Base-by-base conservation (phyloP, 2,797 vertebrate species). In the Clarias pachynema region DNA sequence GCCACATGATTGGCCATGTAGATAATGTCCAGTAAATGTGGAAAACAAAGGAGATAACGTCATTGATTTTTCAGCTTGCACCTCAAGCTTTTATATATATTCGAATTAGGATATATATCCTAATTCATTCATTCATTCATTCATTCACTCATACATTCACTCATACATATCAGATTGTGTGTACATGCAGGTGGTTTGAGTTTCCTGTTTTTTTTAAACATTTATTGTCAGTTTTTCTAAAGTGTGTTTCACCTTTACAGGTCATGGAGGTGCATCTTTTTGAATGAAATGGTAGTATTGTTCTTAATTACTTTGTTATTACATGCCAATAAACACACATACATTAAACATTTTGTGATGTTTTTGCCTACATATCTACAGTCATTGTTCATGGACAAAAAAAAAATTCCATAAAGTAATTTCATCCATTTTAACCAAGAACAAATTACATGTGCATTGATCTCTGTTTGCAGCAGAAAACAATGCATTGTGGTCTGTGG, bases 251-350 rank as follows among this genome's bases (percentile, higher is more conserved):
- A 56, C 74, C 18, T 60, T 77, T 59, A 34, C 53, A 77, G 20
- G 29, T 57, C 53, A 31, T 59, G 53, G 8, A 77, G 16, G 20
- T 60, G 4, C 75, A 79, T 63, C 12, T 40, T n/a, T 44, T 26
- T 16, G 15, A 79, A 53, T 49, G 44, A 62, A 16, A 4, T 0
- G 20, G 40, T 63, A 63, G 14, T 10, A 44, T 40, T 16, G 4
- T 63, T 63, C 62, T 24, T 78, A 78, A 60, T 78, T 78, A 60
- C 22, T n/a, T 37, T 20, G 15, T 78, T 24, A 60, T 37, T n/a
- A 40, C 29, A 34, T 37, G 10, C 5, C 12, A 78, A 37, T 60
- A 37, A 24, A 15, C 22, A 37, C 20, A 37, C 14, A 31, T n/a
- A 9, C 20, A 24, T 56, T 29, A 20, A 56, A 77, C 4, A 59